Conservation (phyloP, 2,113 vertebrate species). For the Paedocypris sp. region DNA sequence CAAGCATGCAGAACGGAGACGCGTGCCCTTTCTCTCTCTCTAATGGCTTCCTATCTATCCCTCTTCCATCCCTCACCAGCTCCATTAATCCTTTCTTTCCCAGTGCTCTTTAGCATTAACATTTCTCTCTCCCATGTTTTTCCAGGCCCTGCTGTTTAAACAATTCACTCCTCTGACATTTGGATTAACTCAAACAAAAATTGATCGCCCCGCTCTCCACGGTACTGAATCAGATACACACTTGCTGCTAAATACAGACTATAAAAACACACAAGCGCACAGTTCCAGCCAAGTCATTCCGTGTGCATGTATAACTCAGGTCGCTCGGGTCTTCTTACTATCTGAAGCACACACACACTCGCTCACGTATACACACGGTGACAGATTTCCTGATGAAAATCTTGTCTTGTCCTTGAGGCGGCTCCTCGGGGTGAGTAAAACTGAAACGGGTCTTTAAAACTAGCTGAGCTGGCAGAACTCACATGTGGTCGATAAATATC, state of each 20-base stretch:
- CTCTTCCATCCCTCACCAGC: slow-evolving; percentile 20
- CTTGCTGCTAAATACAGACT: neutral
- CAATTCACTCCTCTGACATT: slow-evolving; percentile 44
- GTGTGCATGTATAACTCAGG: neutral
- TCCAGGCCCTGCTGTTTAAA: slow-evolving; percentile 42
- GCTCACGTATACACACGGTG: neutral
- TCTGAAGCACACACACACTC: neutral
- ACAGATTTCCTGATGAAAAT: neutral
- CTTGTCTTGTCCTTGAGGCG: neutral
- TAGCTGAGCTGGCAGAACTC: neutral
- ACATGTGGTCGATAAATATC: neutral
- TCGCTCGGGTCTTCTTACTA: neutral
- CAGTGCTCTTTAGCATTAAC: slow-evolving; percentile 29
- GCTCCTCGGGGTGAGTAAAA: slow-evolving; percentile 3
- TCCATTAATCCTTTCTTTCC: slow-evolving; percentile 18
- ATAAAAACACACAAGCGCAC: slow-evolving; percentile 5
- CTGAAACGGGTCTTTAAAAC: slow-evolving; percentile 14
- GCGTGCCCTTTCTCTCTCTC: slow-evolving; percentile 9
- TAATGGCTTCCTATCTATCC: slow-evolving; percentile 5
- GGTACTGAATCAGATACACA: slow-evolving; percentile 37
- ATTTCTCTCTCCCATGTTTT: slow-evolving; percentile 36
- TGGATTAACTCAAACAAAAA: slow-evolving; percentile 42
- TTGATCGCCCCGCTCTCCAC: slow-evolving; percentile 42
- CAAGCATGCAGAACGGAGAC: slow-evolving; percentile 46
- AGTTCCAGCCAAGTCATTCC: neutral